Percentiles rank a stretch among this genome's conserved stretches.
Conservation (phyloP, 2,888 invertebrate species). For the Platycheirus albimanus region DNA sequence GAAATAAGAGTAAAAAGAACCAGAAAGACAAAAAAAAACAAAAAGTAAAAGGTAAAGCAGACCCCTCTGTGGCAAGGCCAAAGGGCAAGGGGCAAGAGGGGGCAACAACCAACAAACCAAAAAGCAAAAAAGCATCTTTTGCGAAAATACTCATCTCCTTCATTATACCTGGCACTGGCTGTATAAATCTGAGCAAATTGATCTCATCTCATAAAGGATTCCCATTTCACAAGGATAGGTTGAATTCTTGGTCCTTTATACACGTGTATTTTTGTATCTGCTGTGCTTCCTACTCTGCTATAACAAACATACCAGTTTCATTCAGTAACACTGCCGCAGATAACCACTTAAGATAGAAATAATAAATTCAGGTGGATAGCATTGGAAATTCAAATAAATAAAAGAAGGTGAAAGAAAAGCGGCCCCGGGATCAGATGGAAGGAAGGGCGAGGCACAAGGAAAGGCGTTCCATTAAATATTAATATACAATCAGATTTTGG, state of each 20-base stretch:
- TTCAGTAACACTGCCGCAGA: conserved; percentile 48
- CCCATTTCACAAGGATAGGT: conserved; percentile 17
- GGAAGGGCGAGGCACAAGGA: not conserved
- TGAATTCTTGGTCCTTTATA: conserved; percentile 23
- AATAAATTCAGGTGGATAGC: conserved; percentile 69
- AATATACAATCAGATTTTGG: conserved; percentile 74
- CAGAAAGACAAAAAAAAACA: not conserved
- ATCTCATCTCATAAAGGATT: conserved; percentile 70
- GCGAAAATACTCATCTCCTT: conserved; percentile 20
- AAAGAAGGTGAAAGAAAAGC: conserved; percentile 51
- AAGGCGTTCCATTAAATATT: conserved; percentile 63
- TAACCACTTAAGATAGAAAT: conserved; percentile 72
- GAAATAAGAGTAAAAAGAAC: conserved; percentile 16
- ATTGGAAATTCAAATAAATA: conserved; percentile 73
- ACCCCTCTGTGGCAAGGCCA: conserved; percentile 18
- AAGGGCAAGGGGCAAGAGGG: too few species aligned
- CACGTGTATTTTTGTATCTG: not conserved
- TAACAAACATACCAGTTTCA: not conserved
- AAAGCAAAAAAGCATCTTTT: not conserved
- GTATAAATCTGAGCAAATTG: conserved; percentile 69
- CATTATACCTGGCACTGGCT: conserved; percentile 14
- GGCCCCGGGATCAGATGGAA: too few species aligned
- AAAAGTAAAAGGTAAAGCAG: conserved; percentile 17
- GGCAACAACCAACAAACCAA: conserved; percentile 44
- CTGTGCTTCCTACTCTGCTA: not conserved